Percentiles rank a stretch among this genome's conserved stretches.
Conservation (phyloP, 2,113 vertebrate genomes). For the Euleptes europaea region DNA sequence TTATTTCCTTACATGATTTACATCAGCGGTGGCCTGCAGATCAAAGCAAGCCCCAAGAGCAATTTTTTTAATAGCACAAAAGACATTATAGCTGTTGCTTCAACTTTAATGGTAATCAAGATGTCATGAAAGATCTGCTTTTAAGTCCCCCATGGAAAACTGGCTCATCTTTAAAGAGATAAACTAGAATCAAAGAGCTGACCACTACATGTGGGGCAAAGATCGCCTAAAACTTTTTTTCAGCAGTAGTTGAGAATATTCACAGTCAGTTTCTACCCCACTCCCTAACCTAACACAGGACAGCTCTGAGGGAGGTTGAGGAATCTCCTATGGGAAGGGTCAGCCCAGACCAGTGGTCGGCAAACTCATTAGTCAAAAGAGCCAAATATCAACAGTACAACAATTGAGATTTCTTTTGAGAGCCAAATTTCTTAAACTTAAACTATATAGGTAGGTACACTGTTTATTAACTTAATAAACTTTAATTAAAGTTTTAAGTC, state of each 20-base stretch:
- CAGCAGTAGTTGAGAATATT: neutral
- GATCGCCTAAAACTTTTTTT: neutral
- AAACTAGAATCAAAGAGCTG: neutral
- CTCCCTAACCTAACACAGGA: too few species aligned
- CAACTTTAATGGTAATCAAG: neutral
- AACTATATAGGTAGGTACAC: too few species aligned
- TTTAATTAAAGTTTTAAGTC: too few species aligned
- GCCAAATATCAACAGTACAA: too few species aligned
- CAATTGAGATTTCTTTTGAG: too few species aligned
- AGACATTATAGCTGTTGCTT: neutral
- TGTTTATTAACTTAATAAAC: too few species aligned
- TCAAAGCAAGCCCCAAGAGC: neutral
- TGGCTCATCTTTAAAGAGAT: neutral
- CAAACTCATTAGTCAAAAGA: too few species aligned
- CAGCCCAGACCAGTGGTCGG: too few species aligned
- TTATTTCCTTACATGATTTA: neutral
- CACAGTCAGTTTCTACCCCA: neutral
- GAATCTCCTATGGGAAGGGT: too few species aligned
- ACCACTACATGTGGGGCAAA: rapidly evolving
- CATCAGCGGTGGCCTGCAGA: neutral
- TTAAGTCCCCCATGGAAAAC: neutral
- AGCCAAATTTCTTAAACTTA: too few species aligned
- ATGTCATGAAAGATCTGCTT: neutral
- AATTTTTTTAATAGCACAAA: neutral
- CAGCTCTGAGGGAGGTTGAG: too few species aligned